Evolutionary conservation across 2,888 invertebrate species (phyloP).

Genomic region (Bombyx huttoni): DNA sequence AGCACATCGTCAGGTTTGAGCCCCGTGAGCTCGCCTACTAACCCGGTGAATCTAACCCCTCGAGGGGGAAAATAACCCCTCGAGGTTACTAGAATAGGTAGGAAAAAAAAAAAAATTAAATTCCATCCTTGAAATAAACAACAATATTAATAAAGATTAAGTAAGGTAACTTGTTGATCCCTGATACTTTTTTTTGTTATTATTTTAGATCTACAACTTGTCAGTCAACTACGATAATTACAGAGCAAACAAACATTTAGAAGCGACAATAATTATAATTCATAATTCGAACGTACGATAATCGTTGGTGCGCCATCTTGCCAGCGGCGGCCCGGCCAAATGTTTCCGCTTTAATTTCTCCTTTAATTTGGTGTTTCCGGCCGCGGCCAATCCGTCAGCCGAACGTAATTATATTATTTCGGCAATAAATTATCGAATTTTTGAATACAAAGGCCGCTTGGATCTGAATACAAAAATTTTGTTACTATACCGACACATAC

Average conservation of each 20-base stretch:
- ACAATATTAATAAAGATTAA: too few species aligned
- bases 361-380: constrained; percentile 69
- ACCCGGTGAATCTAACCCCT: too few species aligned
- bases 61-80: too few species aligned
- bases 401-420: constrained; percentile 71
- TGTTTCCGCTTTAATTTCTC: constrained; percentile 74
- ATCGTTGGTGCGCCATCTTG: constrained; percentile 63
- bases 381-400: constrained; percentile 65
- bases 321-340: constrained; percentile 65
- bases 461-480: constrained; percentile 51
- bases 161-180: too few species aligned
- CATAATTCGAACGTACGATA: constrained; percentile 63
- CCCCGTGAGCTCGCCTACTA: too few species aligned
- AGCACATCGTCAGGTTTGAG: too few species aligned
- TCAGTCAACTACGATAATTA: constrained; percentile 9
- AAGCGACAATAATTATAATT: constrained; percentile 53
- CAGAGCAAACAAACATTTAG: constrained; percentile 40
- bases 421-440: constrained; percentile 71
- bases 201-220: neutral
- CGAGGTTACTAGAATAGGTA: too few species aligned
- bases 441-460: constrained; percentile 63
- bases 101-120: too few species aligned
- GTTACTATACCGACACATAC: too few species aligned
- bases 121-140: too few species aligned
- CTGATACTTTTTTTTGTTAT: neutral